Percentiles rank a stretch among this genome's conserved stretches.
phyloP scores from a whole-genome alignment of 2,797 vertebrate species.

The Artibeus lituratus region DNA sequence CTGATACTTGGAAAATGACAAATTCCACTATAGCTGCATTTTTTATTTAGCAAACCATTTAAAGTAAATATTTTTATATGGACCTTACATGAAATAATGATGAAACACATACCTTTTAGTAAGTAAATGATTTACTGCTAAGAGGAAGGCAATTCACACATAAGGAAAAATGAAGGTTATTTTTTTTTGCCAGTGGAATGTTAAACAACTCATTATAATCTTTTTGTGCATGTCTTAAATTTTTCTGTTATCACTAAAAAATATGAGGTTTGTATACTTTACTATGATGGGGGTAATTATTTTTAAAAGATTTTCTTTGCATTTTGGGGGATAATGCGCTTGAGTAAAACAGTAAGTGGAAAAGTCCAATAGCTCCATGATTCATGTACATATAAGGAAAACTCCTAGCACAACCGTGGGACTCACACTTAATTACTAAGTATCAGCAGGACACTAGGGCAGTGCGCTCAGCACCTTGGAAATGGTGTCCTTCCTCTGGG shows the following conservation, averaged over 20 bases:
- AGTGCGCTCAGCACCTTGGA: background rate
- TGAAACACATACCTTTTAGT: background rate
- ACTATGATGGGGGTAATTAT: background rate
- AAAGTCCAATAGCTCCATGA: background rate
- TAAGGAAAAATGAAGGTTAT: background rate
- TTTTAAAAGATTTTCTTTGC: background rate
- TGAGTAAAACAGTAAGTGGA: background rate
- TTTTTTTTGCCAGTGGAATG: background rate
- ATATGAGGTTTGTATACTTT: background rate
- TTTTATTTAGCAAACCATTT: background rate
- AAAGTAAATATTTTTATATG: background rate
- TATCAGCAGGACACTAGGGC: accelerated
- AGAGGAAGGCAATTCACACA: background rate
- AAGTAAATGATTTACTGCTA: background rate
- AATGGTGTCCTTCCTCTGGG: background rate
- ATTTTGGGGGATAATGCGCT: accelerated
- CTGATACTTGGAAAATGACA: background rate
- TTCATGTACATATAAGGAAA: accelerated
- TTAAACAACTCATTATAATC: background rate
- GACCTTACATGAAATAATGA: background rate
- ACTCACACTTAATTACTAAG: background rate
- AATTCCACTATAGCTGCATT: background rate
- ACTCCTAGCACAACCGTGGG: accelerated
- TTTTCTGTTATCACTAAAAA: background rate
- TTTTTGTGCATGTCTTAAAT: background rate